Evolutionary conservation across 2,888 invertebrate species (phyloP), one percentile per base, ranked within the genome.

Genomic region (Molorchus minor): DNA sequence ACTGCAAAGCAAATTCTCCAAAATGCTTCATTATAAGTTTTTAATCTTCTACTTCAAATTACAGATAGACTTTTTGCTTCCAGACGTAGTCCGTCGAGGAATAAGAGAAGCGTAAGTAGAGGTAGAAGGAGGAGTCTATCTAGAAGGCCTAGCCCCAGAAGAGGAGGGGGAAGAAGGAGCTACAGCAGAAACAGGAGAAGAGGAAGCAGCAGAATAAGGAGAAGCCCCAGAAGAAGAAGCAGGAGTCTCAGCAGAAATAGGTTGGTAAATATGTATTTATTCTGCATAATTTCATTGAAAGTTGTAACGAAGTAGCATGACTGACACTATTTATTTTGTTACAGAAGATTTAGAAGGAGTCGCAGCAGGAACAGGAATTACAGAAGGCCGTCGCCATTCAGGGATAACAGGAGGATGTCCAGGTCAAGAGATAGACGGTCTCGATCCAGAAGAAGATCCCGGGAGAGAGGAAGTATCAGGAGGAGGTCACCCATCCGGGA

Each of bases 371-470:
- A 80, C 59, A 75, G 77, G 67, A 63, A 74, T 40, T 73, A 74
- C 49, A 60, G 78, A 40, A 70, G 78, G 52, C 67, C 73, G 3
- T 77, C 80, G 25, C 65, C 74, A 7, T 73, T 77, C 0, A 65
- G 77, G 10, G 77, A n/a, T n/a, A n/a, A 75, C 30, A 71, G 73
- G 49, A 66, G 74, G 40, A 68, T 70, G 47, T 70, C 73, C 17
- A 69, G 77, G 52, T 81, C 82, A 1, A 71, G 78, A 35, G 81
- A 81, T 56, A 74, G 77, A n/a, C 73, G 80, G 20, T 78, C 79
- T 0, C 73, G 81, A 64, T 79, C 82, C 56, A 69, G 78, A 49
- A 72, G 75, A 44, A 71, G 79, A 52, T 76, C 77, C 8, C 67
- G 77, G 21, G 78, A 79, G 7, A 65, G 78, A 51, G 73, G 65